Base-by-base conservation (phyloP, 2,888 invertebrate species). In the Congeria kusceri region DNA sequence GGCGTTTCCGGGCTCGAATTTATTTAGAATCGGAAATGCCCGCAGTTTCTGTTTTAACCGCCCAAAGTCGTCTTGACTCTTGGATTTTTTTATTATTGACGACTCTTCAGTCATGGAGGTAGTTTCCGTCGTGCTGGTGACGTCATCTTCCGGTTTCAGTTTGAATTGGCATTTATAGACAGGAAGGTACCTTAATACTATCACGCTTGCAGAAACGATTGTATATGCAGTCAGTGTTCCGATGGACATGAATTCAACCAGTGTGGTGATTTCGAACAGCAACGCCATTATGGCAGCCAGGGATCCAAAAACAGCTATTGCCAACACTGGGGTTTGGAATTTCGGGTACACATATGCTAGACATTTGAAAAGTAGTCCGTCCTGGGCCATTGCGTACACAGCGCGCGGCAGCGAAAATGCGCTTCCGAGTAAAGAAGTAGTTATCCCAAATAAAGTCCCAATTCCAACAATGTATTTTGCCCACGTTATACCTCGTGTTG, bases 231-330 rank as follows among this genome's bases (percentile, higher is more conserved):
- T 97, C 80, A 98, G 97, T 0, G 97, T 97, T 91, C 98, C 98
- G 0, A 98, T 98, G 1, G 98, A 98, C 97, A 98, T 97, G 92
- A 98, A 98, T 92, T 98, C 98, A 0, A 98, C 97, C 56, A 98
- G 94, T 86, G 97, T 97, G 87, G 97, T 96, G 86, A 98, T 95
- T 93, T 98, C 98, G 90, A 98, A 97, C 47, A 98, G 92, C 53
- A 98, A 94, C 4, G 98, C 97, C 82, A 98, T 96, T 0, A 96
- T 71, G 0, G 91, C 90, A 15, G 93, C 86, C 5, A 92, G 20
- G 5, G 86, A 57, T 9, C 93, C 92, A 74, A 93, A 91, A 13
- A 91, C 80, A 18, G 86, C 74, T 63, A 93, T 90, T 29, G 93
- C 88, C 61, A 91, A 82, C 3, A 93, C 67, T 0, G 93, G 93